Base-by-base conservation (phyloP, 2,113 vertebrate genomes). In the Amblyornis subalaris region DNA sequence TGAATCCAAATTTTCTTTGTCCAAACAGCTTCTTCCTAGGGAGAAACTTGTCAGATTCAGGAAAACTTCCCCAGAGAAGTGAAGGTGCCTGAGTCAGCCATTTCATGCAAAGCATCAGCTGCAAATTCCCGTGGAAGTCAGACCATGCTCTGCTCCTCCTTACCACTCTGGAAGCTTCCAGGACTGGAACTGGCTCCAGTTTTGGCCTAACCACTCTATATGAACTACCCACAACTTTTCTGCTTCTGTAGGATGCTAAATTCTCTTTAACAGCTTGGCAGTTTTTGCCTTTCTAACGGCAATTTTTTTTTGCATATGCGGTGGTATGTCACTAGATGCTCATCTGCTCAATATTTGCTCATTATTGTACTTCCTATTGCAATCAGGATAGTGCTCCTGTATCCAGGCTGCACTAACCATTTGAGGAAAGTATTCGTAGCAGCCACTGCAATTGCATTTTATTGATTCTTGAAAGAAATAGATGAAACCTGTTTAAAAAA, bases 391-490 rank as follows among this genome's bases (percentile, higher is more conserved):
- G 51, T 53, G 98, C 14, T 36, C 77, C 62, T 98, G 48, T 78
- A 97, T 95, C 81, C 95, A 95, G 62, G 33, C 95, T 96, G 95
- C 96, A 64, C 64, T 93, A 73, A 96, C 77, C 15, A 29, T 89
- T 7, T 94, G 88, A 55, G 38, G 62, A 62, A 96, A 31, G 19
- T 13, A 77, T 18, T 88, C 77, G 35, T 57, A 79, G 24, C 25
- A 71, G 77, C 91, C 19, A 36, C 50, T 72, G 36, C 96, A 97
- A 83, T 95, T 71, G 69, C 80, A 89, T 85, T 81, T 19, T 35
- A 60, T 55, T 48, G 92, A 60, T 70, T 97, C 96, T 47, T 88
- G 95, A 97, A 97, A 98, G 90, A 98, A 94, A 96, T 96, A 97
- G 38, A 96, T 95, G 35, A 70, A 98, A 75, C 84, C 93, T 98